phyloP scores from a whole-genome alignment of 2,888 invertebrate species.

The Trisateles emortualis region DNA sequence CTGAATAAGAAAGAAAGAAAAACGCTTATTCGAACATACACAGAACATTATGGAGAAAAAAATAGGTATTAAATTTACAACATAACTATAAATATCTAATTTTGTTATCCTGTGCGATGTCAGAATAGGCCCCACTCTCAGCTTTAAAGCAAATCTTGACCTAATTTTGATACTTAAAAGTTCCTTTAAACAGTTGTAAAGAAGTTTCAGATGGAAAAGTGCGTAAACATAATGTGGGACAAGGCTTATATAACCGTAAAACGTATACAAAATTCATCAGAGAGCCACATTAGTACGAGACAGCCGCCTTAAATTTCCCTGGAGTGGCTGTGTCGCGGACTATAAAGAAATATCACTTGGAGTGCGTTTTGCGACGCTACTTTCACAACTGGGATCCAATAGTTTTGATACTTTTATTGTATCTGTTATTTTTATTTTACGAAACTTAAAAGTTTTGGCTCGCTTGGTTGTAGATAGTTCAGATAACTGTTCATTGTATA shows the following conservation, averaged over 20 bases:
- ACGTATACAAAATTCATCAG: slow-evolving; percentile 50
- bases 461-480: too few relatives aligned
- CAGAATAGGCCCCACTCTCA: too few relatives aligned
- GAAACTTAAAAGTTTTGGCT: too few relatives aligned
- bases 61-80: too few relatives aligned
- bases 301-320: slow-evolving; percentile 76
- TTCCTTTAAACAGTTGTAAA: background rate
- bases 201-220: background rate
- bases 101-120: too few relatives aligned
- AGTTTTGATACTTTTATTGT: slow-evolving; percentile 66
- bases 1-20: too few relatives aligned
- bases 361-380: slow-evolving; percentile 74
- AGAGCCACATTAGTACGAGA: slow-evolving; percentile 56
- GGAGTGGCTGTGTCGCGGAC: slow-evolving; percentile 76
- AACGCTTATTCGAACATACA: too few relatives aligned
- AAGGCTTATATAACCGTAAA: slow-evolving; percentile 45
- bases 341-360: slow-evolving; percentile 82
- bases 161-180: background rate
- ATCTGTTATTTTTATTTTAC: background rate
- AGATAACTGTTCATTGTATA: too few relatives aligned
- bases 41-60: too few relatives aligned
- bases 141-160: background rate
- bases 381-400: slow-evolving; percentile 44
- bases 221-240: slow-evolving; percentile 2
- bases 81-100: too few relatives aligned